Evolutionary conservation across 2,797 vertebrate species (phyloP).

Genomic region (Leptodactylus fallax): DNA sequence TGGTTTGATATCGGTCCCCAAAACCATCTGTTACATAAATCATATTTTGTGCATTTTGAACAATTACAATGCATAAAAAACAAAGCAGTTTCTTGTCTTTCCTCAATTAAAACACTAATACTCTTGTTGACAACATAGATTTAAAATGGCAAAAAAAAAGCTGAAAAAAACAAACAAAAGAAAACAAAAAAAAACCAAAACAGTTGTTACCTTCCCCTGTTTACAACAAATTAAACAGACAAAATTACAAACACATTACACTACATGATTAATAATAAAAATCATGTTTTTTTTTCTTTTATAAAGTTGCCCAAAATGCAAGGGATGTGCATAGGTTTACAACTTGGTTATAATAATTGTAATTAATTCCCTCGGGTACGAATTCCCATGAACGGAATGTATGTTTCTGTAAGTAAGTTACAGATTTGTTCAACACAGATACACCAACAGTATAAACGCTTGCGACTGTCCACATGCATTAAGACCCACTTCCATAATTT

Average conservation of each 20-base stretch:
- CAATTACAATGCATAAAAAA: constrained; percentile 80
- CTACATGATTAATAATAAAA: constrained; percentile 94
- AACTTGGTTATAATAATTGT: constrained; percentile 81
- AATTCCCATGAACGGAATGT: constrained; percentile 93
- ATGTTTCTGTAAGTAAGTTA: constrained; percentile 81
- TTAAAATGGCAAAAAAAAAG: constrained; percentile 81
- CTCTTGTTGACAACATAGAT: constrained; percentile 91
- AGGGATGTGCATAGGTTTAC: constrained; percentile 95
- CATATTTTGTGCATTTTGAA: constrained; percentile 83
- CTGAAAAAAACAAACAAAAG: neutral
- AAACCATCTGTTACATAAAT: constrained; percentile 82
- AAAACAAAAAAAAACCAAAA: constrained; percentile 68
- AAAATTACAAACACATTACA: constrained; percentile 96
- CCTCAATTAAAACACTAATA: constrained; percentile 90
- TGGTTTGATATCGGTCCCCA: constrained; percentile 83
- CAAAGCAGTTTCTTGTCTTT: constrained; percentile 71
- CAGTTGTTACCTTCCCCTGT: constrained; percentile 81
- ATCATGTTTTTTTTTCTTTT: constrained; percentile 82
- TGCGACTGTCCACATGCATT: constrained; percentile 98
- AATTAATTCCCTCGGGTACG: constrained; percentile 82
- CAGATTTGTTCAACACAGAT: constrained; percentile 87
- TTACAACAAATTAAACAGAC: constrained; percentile 90
- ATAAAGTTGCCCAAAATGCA: constrained; percentile 93
- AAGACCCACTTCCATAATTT: constrained; percentile 92
- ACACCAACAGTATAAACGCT: constrained; percentile 92